Base-by-base conservation (phyloP, 2,113 vertebrate genomes). In the Sminthopsis crassicaudata region DNA sequence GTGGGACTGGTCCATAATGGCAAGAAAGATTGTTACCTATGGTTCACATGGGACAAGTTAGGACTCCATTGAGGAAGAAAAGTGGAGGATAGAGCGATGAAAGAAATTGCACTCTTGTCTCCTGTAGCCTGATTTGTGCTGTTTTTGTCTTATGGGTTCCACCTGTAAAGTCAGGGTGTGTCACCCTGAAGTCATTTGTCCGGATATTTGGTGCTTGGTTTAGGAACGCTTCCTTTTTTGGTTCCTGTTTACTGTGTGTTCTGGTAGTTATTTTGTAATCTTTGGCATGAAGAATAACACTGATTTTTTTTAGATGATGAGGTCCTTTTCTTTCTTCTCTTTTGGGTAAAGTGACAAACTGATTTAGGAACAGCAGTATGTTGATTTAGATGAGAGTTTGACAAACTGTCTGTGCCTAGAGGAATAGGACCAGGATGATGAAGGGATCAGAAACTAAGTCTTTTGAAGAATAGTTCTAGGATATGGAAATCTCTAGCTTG, bases 111-210 rank as follows among this genome's bases (percentile, higher is more conserved):
- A 94, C 95, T 46, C 53, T 53, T 52, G 54, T 0, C 0, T 89
- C 98, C 96, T 98, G 98, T 98, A 97, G 98, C 97, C 97, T 98
- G 97, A 97, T 92, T 9, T 46, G 93, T 92, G 92, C 27, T 98
- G 95, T 98, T 98, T 97, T 98, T 94, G 9, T 67, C 7, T 25
- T 57, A 91, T 92, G 50, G 89, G 92, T 25, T 30, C 46, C 14
- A 27, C 46, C 48, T 90, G 46, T 90, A 50, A 90, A 27, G 14
- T 51, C 46, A 30, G 50, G 48, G 25, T 51, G 48, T 23, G 27
- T 90, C 48, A 12, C 19, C 89, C 4, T 26, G 48, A 51, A 90
- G 25, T 27, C 89, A 27, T 50, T 51, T 9, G 36, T 30, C 89
- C 24, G 46, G 89, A 42, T 84, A 7, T 42, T 23, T 42, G 16